A percentile compares a stretch with the other conserved stretches of the same genome.
Evolutionary conservation across 2,888 invertebrate genomes (phyloP).

Genomic region (Ctena decussata): DNA sequence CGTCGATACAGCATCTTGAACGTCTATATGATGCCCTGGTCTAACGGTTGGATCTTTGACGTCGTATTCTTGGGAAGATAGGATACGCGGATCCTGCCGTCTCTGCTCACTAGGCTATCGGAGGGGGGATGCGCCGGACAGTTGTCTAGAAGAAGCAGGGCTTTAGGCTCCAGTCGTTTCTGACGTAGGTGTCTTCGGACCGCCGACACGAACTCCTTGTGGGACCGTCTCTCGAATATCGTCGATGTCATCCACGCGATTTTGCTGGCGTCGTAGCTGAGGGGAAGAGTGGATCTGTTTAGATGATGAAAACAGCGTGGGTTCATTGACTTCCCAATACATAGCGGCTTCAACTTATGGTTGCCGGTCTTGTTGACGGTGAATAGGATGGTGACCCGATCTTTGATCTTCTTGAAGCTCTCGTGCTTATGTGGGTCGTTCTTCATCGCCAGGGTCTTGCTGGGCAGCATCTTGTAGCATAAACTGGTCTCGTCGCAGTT

Average conservation of each 20-base stretch:
- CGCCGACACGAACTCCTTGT: constrained; percentile 23
- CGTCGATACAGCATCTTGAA: neutral
- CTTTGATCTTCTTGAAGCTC: constrained; percentile 28
- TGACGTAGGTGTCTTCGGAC: constrained; percentile 6
- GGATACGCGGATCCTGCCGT: neutral
- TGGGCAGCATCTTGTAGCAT: constrained; percentile 60
- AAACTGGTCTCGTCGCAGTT: neutral
- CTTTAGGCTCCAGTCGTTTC: constrained; percentile 9
- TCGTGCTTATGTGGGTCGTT: constrained; percentile 12
- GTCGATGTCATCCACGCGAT: constrained; percentile 16
- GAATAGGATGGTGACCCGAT: constrained; percentile 24
- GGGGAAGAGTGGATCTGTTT: neutral
- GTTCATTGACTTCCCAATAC: constrained; percentile 11
- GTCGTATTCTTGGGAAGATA: neutral
- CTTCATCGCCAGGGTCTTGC: constrained; percentile 41
- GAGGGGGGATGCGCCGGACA: constrained; percentile 11
- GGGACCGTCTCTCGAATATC: constrained; percentile 26
- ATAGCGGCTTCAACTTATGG: constrained; percentile 28
- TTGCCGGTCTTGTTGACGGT: constrained; percentile 25
- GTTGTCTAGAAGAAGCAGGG: constrained; percentile 24
- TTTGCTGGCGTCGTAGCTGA: neutral
- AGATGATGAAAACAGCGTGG: neutral
- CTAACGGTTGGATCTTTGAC: neutral
- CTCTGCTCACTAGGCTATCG: neutral
- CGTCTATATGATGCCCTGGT: neutral